Conservation (phyloP, 2,888 invertebrate genomes). For the Blastobasis lacticolella region DNA sequence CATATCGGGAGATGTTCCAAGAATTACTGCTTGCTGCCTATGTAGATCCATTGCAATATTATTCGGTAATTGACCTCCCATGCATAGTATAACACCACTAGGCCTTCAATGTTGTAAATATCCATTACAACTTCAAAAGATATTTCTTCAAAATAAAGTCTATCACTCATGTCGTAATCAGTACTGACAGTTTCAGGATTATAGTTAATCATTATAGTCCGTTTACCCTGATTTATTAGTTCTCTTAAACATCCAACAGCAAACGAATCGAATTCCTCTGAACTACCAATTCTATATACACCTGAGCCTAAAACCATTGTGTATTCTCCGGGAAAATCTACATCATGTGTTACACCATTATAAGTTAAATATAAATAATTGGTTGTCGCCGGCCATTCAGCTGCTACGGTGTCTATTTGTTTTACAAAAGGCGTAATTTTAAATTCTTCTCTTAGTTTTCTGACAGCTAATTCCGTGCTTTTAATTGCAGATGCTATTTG, state of each 20-base stretch:
- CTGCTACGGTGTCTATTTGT: slow-evolving; percentile 99
- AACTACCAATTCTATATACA: slow-evolving; percentile 97
- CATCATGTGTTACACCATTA: slow-evolving; percentile 88
- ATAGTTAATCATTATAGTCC: slow-evolving; percentile 98
- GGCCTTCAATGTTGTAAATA: slow-evolving; percentile 96
- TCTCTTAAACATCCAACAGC: slow-evolving; percentile 97
- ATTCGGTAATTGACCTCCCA: slow-evolving; percentile 99
- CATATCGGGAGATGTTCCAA: slow-evolving; percentile 96
- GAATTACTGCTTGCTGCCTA: slow-evolving; percentile 89
- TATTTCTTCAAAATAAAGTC: slow-evolving; percentile 99
- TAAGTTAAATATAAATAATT: slow-evolving; percentile 99
- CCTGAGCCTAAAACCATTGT: no score
- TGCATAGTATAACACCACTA: slow-evolving; percentile 94
- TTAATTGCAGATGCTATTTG: slow-evolving; percentile 92
- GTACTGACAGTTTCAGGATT: slow-evolving; percentile 99
- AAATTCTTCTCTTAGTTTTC: slow-evolving; percentile 83
- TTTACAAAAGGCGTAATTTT: slow-evolving; percentile 91
- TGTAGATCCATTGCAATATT: slow-evolving; percentile 99
- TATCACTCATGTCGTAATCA: slow-evolving; percentile 99
- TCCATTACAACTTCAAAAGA: slow-evolving; percentile 99
- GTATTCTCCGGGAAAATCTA: slow-evolving; percentile 85
- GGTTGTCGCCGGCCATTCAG: slow-evolving; percentile 98
- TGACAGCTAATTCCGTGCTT: slow-evolving; percentile 89
- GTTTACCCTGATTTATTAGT: slow-evolving; percentile 87
- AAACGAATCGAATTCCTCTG: slow-evolving; percentile 99